Evolutionary conservation across 2,888 invertebrate species (phyloP).

Genomic region (Fragum sueziense): DNA sequence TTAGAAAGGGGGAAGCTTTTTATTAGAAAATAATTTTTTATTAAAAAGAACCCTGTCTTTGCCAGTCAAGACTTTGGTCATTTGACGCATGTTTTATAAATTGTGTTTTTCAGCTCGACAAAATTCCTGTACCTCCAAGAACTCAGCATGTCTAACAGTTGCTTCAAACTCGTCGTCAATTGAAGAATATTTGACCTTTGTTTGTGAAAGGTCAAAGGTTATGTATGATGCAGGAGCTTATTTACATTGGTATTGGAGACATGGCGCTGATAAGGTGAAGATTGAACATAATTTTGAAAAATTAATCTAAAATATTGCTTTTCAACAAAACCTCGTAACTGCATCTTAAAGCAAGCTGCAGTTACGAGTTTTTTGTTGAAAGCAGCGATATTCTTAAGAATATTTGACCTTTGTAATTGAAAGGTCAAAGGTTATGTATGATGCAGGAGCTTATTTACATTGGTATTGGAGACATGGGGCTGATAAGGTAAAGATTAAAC

Average conservation of each 20-base stretch:
- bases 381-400: no score
- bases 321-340: no score
- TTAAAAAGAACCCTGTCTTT: no score
- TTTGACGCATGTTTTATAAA: no score
- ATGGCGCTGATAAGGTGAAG: conserved; percentile 64
- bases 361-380: no score
- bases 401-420: conserved; percentile 68
- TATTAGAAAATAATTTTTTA: no score
- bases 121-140: conserved; percentile 63
- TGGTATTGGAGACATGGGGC: conserved; percentile 80
- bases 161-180: conserved; percentile 75
- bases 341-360: no score
- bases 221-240: conserved; percentile 78
- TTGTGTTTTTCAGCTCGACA: conserved; percentile 57
- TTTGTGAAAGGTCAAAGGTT: conserved; percentile 69
- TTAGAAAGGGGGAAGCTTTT: no score
- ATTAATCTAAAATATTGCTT: no score
- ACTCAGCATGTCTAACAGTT: conserved; percentile 72
- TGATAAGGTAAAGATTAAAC: conserved; percentile 27
- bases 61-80: no score
- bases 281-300: no score
- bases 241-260: conserved; percentile 80
- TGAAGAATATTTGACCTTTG: conserved; percentile 68
- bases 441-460: conserved; percentile 78
- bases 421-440: conserved; percentile 74